Evolutionary conservation across 2,113 vertebrate species (phyloP).

Genomic region (Sterna hirundo): DNA sequence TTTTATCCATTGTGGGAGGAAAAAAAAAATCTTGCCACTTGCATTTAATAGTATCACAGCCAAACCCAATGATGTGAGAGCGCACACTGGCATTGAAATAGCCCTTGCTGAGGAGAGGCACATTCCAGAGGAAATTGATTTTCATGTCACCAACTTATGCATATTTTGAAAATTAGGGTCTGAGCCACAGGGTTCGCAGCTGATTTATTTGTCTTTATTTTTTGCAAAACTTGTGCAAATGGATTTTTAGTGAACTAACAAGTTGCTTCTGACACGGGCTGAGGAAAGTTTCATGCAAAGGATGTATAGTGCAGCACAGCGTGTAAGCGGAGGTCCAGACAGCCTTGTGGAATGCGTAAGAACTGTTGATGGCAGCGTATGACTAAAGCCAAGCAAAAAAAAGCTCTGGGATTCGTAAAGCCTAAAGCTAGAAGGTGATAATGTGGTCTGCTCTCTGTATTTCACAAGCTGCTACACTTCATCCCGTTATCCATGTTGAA

Average conservation of each 20-base stretch:
- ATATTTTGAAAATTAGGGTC: constrained; percentile 53
- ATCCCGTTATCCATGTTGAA: constrained; percentile 27
- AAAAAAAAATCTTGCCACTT: background rate
- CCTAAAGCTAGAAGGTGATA: background rate
- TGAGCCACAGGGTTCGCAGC: constrained; percentile 12
- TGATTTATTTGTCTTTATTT: constrained; percentile 54
- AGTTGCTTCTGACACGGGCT: background rate
- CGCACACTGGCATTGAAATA: constrained; percentile 26
- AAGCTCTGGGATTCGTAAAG: background rate
- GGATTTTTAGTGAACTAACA: background rate
- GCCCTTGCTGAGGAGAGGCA: constrained; percentile 38
- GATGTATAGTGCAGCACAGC: fast-evolving
- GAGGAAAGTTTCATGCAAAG: background rate
- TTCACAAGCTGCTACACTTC: constrained; percentile 48
- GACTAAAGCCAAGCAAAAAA: background rate
- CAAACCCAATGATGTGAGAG: constrained; percentile 25
- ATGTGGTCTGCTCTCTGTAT: constrained; percentile 51
- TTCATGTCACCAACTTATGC: constrained; percentile 44
- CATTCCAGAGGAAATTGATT: constrained; percentile 68
- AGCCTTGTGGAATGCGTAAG: background rate
- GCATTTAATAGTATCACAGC: constrained; percentile 19
- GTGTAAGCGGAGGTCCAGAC: background rate
- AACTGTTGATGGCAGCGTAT: background rate
- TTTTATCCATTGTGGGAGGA: background rate
- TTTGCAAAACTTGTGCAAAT: background rate